A percentile compares a stretch with the other conserved stretches of the same genome.
phyloP scores from a whole-genome alignment of 2,797 vertebrate species.

The Catostomus latipinnis region DNA sequence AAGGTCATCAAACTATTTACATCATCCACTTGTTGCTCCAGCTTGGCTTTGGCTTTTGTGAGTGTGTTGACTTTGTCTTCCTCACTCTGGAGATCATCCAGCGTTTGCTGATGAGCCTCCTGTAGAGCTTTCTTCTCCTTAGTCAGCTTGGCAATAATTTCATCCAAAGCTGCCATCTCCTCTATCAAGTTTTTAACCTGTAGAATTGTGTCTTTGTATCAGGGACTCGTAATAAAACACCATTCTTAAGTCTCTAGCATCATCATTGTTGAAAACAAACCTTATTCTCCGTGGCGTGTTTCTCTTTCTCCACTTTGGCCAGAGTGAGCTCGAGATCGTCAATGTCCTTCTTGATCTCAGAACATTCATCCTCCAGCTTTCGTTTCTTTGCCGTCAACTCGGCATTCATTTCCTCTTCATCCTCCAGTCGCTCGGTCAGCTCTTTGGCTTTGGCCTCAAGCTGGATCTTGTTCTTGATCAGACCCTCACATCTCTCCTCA shows the following conservation, averaged over 20 bases:
- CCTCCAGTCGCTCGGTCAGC: conserved; percentile 75
- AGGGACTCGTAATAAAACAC: background rate
- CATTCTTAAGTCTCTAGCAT: background rate
- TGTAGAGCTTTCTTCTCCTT: conserved; percentile 90
- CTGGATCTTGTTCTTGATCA: conserved; percentile 93
- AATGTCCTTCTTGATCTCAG: conserved; percentile 89
- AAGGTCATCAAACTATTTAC: conserved; percentile 67
- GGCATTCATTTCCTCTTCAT: conserved; percentile 86
- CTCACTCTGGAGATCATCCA: conserved; percentile 87
- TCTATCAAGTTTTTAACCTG: conserved; percentile 90
- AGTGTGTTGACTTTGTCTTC: conserved; percentile 88
- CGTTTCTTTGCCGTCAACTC: conserved; percentile 86
- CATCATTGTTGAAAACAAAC: conserved; percentile 57
- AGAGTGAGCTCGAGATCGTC: conserved; percentile 87
- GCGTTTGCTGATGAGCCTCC: conserved; percentile 85
- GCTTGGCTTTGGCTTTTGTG: conserved; percentile 85
- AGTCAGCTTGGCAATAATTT: conserved; percentile 84
- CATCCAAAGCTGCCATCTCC: conserved; percentile 87
- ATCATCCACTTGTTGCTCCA: conserved; percentile 86
- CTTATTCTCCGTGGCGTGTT: conserved; percentile 92
- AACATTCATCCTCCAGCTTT: conserved; percentile 88
- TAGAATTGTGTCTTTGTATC: background rate
- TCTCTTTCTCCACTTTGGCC: conserved; percentile 91
- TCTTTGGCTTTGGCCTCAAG: conserved; percentile 90
- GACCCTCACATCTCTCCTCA: conserved; percentile 88